Base-by-base conservation (phyloP, 2,113 vertebrate genomes). In the Willisornis vidua region DNA sequence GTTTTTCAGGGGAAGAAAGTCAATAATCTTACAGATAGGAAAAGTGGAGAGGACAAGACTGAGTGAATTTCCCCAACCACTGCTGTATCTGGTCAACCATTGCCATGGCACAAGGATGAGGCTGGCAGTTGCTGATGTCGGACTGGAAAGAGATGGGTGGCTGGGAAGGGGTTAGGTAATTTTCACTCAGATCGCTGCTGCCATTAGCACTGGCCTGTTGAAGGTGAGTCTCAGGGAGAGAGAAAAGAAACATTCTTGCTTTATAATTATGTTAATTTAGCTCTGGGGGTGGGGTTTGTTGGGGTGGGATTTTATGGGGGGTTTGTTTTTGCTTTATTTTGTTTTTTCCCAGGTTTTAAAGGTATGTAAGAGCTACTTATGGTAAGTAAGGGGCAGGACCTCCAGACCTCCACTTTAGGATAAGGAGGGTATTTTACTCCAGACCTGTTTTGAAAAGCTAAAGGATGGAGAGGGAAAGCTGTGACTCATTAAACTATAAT, bases 261-360 rank as follows among this genome's bases (percentile, higher is more conserved):
- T 77, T 93, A 45, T 37, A 62, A 4, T 6, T 46, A 4, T 35
- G 20, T 37, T 7, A 8, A 28, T 41, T 75, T 37, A 65, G 23
- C 7, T 61, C 4, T 33, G 12, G 6, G 3, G 10, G 16, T 79
- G 14, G 3, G 11, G 1, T 1, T 41, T 63, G 20, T 43, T 28
- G 17, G 26, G 59, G 25, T 26, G 23, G 59, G 35, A 10, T 14
- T 45, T 26, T 16, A 6, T 3, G 14, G 28, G 6, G 9, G 41
- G 13, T 52, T 25, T 45, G 13, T 2, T 31, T 65, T 45, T n/a
- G 58, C n/a, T 58, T n/a, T 24, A 6, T 59, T 58, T 58, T n/a
- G 6, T 35, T 79, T 57, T 19, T 22, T 16, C 7, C 7, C 41
- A 25, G 22, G 3, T 18, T 52, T 66, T 70, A 49, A 25, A 70